Evolutionary conservation across 1,140 invertebrate species (phyloP), one percentile per base, ranked within the genome.

Genomic region (Subanguina moxae): DNA sequence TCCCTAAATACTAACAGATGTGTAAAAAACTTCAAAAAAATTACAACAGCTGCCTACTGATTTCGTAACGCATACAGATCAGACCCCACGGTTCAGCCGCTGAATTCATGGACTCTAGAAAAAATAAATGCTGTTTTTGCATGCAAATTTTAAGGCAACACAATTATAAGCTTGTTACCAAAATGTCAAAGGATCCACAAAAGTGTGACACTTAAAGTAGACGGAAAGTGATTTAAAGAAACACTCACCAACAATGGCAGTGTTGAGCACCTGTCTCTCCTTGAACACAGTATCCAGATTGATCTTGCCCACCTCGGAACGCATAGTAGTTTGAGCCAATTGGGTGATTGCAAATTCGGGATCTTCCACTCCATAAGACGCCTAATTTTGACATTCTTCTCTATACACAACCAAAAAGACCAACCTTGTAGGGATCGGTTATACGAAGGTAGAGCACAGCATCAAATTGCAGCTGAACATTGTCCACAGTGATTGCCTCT

Each of bases 291-390:
- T 93, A 82, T 98, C 95, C 69, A 99, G 84, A n/a, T 90, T 88
- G 82, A 99, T 97, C 87, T 96, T 97, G 70, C 95, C 95, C 27
- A 98, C 85, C 84, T 99, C 95, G 5, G 94, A 97, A 83, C 89
- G 89, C 95, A 99, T 98, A 11, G 95, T 98, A 0, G 95, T 98
- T 86, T 98, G 94, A 0, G 95, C 95, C 46, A 98, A 85, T 84
- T 99, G 94, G 45, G 93, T 97, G 64, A 99, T 93, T 1, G 95
- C 95, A 88, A 96, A 98, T 85, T 98, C 94, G 19, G 94, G 92
- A 86, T 99, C 95, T 86, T 98, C 94, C 27, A 99, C 94, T 32
- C 95, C 95, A 86, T 99, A 99, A 70, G 93, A 95, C 59, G 94
- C 90, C 86, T 87, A 72, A 73, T 61, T 69, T 27, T 17, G 27